Percentiles rank a stretch among this genome's conserved stretches.
phyloP scores from a whole-genome alignment of 2,113 vertebrate species.

The Candoia aspera region DNA sequence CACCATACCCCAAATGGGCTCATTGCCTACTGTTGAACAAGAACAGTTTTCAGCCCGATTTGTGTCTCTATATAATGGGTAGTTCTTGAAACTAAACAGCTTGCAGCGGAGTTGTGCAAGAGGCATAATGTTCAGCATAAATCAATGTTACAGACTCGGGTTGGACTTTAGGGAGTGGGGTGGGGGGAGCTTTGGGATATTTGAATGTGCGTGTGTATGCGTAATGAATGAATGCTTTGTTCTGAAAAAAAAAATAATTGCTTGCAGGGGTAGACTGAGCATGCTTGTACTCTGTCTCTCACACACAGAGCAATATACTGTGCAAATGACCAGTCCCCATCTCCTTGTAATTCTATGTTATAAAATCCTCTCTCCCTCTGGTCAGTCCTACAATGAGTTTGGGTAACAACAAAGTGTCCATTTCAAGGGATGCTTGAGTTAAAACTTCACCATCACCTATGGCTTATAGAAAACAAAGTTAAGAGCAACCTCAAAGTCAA shows the following conservation, averaged over 20 bases:
- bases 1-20: background rate
- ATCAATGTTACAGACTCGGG: slow-evolving; percentile 36
- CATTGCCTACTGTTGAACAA: slow-evolving; percentile 16
- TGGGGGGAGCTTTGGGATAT: background rate
- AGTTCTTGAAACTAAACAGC: slow-evolving; percentile 47
- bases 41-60: background rate
- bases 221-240: slow-evolving; percentile 71
- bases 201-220: background rate
- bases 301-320: slow-evolving; percentile 4
- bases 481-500: background rate
- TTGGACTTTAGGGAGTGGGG: background rate
- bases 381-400: slow-evolving; percentile 34
- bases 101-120: background rate
- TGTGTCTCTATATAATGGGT: slow-evolving; percentile 9
- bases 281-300: background rate
- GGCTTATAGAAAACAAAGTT: background rate
- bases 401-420: slow-evolving; percentile 22
- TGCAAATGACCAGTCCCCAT: slow-evolving; percentile 45
- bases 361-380: slow-evolving; percentile 48
- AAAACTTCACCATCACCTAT: background rate
- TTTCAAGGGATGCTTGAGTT: slow-evolving; percentile 23
- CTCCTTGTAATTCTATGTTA: slow-evolving; percentile 58
- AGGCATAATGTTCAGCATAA: slow-evolving; percentile 45
- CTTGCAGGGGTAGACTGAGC: slow-evolving; percentile 57
- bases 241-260: slow-evolving; percentile 60